These are phyloP conservation scores for Heteromormyrus szaboi DNA, from an alignment of 2,797 vertebrate species.

Conservation along the genomic window DNA sequence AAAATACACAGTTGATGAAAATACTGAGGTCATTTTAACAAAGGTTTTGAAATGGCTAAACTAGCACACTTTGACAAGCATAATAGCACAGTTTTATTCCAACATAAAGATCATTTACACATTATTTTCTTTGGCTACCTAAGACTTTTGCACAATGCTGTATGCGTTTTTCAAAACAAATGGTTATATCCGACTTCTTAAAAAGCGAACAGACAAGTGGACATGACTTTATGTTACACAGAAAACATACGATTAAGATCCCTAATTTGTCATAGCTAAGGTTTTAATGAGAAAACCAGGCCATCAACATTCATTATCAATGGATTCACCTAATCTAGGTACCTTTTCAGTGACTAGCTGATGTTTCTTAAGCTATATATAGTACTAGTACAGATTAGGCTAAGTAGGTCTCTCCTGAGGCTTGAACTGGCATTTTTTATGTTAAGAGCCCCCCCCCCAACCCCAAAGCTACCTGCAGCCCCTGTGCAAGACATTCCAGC, in stretches of 20 bases:
- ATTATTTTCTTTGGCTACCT: neutral
- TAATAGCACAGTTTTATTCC: neutral
- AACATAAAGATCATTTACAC: neutral
- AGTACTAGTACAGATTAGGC: neutral
- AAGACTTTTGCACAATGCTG: neutral
- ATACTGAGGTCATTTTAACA: neutral
- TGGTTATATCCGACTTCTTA: neutral
- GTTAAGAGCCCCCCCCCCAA: neutral
- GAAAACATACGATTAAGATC: neutral
- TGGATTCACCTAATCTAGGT: neutral
- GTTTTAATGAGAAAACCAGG: neutral
- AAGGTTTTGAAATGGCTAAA: neutral
- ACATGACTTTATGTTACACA: neutral
- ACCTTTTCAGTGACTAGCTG: neutral
- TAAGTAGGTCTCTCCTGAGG: neutral
- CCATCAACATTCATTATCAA: neutral
- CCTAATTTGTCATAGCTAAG: neutral
- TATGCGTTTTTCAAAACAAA: neutral
- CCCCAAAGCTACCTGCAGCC: neutral
- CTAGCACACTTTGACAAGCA: neutral
- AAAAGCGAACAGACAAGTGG: neutral
- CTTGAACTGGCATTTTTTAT: neutral
- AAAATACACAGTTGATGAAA: neutral
- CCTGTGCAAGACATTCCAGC: neutral
- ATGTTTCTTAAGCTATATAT: neutral